Conservation (phyloP, 2,113 vertebrate genomes). For the Takifugu flavidus region DNA sequence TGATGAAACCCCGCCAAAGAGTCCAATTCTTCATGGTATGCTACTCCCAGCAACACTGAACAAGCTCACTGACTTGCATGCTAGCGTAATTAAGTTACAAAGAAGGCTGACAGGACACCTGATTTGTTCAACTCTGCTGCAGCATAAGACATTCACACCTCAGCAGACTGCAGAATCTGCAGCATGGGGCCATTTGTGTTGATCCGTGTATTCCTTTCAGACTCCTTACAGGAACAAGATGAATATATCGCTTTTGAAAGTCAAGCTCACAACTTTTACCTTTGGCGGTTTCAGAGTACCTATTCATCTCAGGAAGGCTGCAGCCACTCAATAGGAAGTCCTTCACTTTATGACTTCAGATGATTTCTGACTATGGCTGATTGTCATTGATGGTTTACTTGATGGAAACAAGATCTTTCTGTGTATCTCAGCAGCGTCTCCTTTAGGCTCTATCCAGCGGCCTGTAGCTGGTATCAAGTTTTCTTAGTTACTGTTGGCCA, state of each 20-base stretch:
- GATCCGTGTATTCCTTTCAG: background rate
- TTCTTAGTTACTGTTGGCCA: constrained; percentile 1
- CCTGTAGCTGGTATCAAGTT: constrained; percentile 20
- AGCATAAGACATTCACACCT: constrained; percentile 10
- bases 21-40: too few species aligned
- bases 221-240: constrained; percentile 1
- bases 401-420: background rate
- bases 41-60: too few species aligned
- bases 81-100: too few species aligned
- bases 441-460: background rate
- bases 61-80: too few species aligned
- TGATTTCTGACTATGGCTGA: constrained; percentile 17
- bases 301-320: constrained; percentile 1
- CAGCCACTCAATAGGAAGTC: background rate
- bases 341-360: background rate
- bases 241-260: background rate
- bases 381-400: constrained; percentile 4
- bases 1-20: too few species aligned
- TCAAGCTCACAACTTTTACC: background rate
- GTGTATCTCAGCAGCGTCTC: constrained; percentile 11
- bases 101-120: constrained; percentile 2
- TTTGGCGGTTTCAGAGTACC: background rate
- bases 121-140: constrained; percentile 2
- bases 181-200: background rate
- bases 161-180: constrained; percentile 8